These are phyloP conservation scores for Crypturellus tataupa DNA, from an alignment of 2,797 vertebrate species.

Conservation along the genomic window DNA sequence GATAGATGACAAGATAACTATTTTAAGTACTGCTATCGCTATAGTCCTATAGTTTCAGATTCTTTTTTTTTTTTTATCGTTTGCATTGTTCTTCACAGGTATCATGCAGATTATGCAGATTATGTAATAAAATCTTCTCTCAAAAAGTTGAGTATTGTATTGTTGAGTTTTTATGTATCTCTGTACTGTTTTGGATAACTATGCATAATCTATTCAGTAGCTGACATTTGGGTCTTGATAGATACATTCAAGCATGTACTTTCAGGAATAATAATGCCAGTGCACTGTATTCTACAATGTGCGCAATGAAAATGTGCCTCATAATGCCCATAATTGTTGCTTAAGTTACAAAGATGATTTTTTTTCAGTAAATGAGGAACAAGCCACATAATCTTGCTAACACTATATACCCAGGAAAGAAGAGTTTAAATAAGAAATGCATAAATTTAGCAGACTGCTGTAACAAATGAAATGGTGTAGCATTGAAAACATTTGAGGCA, in stretches of 20 bases:
- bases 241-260: constrained; percentile 73
- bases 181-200: constrained; percentile 71
- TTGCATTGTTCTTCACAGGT: constrained; percentile 46
- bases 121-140: constrained; percentile 71
- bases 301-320: constrained; percentile 70
- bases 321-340: constrained; percentile 69
- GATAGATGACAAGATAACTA: constrained; percentile 8
- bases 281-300: constrained; percentile 69
- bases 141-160: constrained; percentile 59
- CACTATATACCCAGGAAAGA: constrained; percentile 79
- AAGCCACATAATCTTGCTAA: constrained; percentile 77
- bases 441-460: constrained; percentile 83
- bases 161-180: constrained; percentile 68
- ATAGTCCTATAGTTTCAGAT: background rate
- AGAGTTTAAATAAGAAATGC: constrained; percentile 85
- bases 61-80: constrained; percentile 3
- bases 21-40: background rate
- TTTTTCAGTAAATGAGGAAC: constrained; percentile 75
- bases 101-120: constrained; percentile 20
- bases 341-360: constrained; percentile 78
- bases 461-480: constrained; percentile 83
- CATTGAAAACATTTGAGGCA: constrained; percentile 84
- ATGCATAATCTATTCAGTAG: constrained; percentile 66
- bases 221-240: constrained; percentile 76
- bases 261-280: constrained; percentile 69